These are phyloP conservation scores for Scyliorhinus canicula DNA, from an alignment of 2,797 vertebrate species.

Conservation along the genomic window DNA sequence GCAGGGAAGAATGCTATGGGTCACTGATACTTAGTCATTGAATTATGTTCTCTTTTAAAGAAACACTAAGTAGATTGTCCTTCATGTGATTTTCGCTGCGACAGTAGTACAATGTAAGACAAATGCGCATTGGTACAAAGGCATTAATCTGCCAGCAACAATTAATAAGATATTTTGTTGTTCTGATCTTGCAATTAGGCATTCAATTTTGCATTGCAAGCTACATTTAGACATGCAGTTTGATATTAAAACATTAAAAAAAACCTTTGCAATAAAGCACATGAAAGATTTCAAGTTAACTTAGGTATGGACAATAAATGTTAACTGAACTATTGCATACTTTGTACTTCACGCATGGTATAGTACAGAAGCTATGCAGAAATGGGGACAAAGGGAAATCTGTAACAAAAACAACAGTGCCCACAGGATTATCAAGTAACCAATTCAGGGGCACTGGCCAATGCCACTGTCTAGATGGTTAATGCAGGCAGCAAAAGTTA, in stretches of 20 bases:
- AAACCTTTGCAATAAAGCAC: conserved; percentile 4
- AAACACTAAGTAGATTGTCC: not conserved
- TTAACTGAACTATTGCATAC: not conserved
- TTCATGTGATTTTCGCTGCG: conserved; percentile 20
- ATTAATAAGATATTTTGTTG: conserved; percentile 20
- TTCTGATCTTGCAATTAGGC: conserved; percentile 3
- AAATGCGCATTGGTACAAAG: not conserved
- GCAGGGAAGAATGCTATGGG: conserved; percentile 22
- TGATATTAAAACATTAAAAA: not conserved
- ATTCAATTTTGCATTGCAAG: conserved; percentile 7
- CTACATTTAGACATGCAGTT: not conserved
- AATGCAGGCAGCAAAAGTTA: not conserved
- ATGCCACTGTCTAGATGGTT: not conserved
- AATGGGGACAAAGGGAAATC: conserved; percentile 9
- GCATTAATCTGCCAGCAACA: conserved; percentile 1
- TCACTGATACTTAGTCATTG: conserved; percentile 17
- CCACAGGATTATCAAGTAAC: not conserved
- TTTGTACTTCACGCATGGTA: not conserved
- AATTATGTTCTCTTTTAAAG: conserved; percentile 20
- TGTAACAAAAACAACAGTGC: conserved; percentile 4
- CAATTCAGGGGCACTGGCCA: not conserved
- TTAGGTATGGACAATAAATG: not conserved
- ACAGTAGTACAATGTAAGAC: conserved; percentile 22
- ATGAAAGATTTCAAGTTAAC: conserved; percentile 7
- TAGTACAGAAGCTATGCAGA: not conserved